These are phyloP conservation scores for Aptenodytes patagonicus DNA, from an alignment of 2,113 vertebrate genomes.

Conservation along the genomic window DNA sequence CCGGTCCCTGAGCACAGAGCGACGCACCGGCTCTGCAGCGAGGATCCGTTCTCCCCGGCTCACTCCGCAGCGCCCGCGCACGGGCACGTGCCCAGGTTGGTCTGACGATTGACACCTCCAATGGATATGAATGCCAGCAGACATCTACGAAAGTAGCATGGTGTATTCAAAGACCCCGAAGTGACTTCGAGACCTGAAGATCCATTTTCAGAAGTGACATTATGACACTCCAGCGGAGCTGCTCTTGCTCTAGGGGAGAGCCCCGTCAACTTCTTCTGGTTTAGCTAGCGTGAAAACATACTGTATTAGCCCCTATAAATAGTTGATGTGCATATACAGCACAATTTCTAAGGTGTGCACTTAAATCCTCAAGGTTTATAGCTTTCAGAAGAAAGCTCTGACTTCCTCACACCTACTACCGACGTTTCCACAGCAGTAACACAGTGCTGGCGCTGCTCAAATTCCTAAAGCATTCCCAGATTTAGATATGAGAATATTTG, in stretches of 20 bases:
- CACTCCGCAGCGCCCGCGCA: neutral
- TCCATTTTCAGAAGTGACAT: neutral
- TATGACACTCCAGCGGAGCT: neutral
- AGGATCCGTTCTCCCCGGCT: neutral
- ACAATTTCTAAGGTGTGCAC: neutral
- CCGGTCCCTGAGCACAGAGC: neutral
- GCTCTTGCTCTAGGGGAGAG: neutral
- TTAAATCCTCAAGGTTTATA: neutral
- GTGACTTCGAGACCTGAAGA: neutral
- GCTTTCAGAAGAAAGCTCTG: neutral
- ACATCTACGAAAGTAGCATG: fast-evolving
- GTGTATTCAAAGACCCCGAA: neutral
- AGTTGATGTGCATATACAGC: neutral
- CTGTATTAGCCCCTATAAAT: neutral
- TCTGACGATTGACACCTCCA: fast-evolving
- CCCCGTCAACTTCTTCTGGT: neutral
- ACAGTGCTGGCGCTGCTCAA: neutral
- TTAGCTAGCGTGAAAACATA: fast-evolving
- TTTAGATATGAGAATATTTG: neutral
- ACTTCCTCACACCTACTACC: neutral
- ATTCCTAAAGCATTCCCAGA: neutral
- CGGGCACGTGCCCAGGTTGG: neutral
- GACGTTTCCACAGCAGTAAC: neutral
- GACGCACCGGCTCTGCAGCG: fast-evolving
- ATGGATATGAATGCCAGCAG: fast-evolving